These are phyloP conservation scores for Tinamus major DNA, from an alignment of 2,797 vertebrate species.

Conservation along the genomic window DNA sequence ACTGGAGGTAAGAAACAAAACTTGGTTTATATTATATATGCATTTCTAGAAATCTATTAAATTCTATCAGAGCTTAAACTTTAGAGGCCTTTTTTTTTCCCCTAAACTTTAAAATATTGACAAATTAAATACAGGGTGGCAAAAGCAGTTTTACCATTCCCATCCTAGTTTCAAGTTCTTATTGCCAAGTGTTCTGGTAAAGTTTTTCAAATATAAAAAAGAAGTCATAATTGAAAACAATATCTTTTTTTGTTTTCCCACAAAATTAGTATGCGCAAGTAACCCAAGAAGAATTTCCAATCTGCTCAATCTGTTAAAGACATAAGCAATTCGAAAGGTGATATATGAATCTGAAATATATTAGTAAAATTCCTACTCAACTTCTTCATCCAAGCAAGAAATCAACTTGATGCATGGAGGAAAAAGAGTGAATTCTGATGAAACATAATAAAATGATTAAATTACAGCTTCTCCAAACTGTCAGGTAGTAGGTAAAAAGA, in stretches of 20 bases:
- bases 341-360: neutral
- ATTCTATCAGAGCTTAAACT: neutral
- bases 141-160: neutral
- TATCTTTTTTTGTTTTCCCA: neutral
- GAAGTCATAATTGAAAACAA: neutral
- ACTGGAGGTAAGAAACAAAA: conserved; percentile 81
- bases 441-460: neutral
- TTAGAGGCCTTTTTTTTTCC: neutral
- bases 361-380: neutral
- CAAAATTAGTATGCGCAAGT: neutral
- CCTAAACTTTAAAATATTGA: neutral
- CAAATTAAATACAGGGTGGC: neutral
- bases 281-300: neutral
- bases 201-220: neutral
- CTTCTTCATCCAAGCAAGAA: neutral
- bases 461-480: neutral
- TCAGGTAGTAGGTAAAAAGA: neutral
- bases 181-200: neutral
- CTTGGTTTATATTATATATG: neutral
- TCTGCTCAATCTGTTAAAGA: neutral
- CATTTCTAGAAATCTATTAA: neutral
- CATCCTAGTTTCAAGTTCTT: neutral
- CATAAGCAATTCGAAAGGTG: neutral
- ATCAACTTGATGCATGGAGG: neutral
- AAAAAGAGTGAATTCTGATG: neutral